Conservation (phyloP, 2,797 vertebrate genomes). For the Sitta carolinensis region DNA sequence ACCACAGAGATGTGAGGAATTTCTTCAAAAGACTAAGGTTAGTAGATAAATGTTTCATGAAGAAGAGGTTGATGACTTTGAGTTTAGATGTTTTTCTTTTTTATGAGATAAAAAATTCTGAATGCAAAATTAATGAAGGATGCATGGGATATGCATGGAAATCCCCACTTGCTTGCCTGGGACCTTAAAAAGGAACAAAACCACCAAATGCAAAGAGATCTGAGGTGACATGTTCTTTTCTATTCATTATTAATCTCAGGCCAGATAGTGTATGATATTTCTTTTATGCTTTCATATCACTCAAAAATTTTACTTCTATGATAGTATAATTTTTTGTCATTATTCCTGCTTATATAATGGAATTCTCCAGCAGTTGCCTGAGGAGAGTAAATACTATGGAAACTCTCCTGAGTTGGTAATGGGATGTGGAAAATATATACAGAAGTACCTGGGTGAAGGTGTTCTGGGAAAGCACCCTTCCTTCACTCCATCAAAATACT, state of each 20-base stretch:
- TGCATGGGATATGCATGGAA: background rate
- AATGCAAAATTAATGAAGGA: background rate
- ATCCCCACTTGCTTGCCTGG: background rate
- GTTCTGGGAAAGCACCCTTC: background rate
- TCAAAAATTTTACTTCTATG: background rate
- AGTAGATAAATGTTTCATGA: background rate
- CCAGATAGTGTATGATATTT: background rate
- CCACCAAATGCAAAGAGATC: background rate
- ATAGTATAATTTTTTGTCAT: background rate
- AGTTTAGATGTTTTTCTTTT: background rate
- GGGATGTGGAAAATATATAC: background rate
- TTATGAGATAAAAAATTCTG: background rate
- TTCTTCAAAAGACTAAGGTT: slow-evolving; percentile 90
- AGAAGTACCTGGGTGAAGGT: background rate
- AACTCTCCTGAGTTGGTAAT: background rate
- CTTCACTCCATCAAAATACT: background rate
- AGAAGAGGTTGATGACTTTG: background rate
- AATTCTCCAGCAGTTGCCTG: background rate
- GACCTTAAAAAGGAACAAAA: background rate
- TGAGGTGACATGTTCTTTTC: background rate
- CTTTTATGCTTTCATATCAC: background rate
- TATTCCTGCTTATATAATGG: background rate
- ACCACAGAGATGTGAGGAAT: slow-evolving; percentile 86
- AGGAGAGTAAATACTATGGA: background rate
- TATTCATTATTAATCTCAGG: background rate